A percentile compares a stretch with the other conserved stretches of the same genome.
Conservation (phyloP, 2,888 invertebrate species). For the Torymus tubicola region DNA sequence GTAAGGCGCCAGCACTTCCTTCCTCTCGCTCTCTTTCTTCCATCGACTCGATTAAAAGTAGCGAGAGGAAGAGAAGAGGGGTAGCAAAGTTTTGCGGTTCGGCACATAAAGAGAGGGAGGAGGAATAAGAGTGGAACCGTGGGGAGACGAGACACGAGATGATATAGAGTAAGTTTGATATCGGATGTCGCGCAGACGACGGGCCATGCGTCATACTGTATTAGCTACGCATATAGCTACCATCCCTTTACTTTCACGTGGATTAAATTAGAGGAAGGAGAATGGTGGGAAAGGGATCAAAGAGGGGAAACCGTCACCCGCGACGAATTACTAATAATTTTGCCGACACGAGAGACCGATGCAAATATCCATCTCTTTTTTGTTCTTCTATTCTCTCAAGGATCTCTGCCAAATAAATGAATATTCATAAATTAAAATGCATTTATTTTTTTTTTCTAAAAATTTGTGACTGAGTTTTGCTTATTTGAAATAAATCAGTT, state of each 20-base stretch:
- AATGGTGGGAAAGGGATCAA: background rate
- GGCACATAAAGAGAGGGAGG: background rate
- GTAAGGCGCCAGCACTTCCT: background rate
- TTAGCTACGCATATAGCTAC: too few relatives aligned
- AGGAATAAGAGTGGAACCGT: background rate
- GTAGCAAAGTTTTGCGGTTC: constrained; percentile 43
- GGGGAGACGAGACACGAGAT: constrained; percentile 18
- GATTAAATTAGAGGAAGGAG: constrained; percentile 63
- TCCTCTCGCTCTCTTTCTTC: background rate
- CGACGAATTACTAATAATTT: too few relatives aligned
- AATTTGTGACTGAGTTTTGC: too few relatives aligned
- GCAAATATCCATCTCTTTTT: too few relatives aligned
- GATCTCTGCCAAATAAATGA: too few relatives aligned
- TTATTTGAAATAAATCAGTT: too few relatives aligned
- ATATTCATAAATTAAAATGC: too few relatives aligned
- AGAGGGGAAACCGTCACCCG: constrained; percentile 5
- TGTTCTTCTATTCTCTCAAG: too few relatives aligned
- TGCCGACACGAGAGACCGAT: background rate
- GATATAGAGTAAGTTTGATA: constrained; percentile 62
- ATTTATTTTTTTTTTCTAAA: too few relatives aligned
- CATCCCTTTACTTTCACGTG: constrained; percentile 8
- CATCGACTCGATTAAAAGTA: constrained; percentile 49
- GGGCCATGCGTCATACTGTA: constrained; percentile 61
- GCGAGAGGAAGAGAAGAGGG: constrained; percentile 1
- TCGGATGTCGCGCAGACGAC: constrained; percentile 61